Percentiles rank a stretch among this genome's conserved stretches.
Conservation (phyloP, 2,888 invertebrate species). For the Chironomus riparius region DNA sequence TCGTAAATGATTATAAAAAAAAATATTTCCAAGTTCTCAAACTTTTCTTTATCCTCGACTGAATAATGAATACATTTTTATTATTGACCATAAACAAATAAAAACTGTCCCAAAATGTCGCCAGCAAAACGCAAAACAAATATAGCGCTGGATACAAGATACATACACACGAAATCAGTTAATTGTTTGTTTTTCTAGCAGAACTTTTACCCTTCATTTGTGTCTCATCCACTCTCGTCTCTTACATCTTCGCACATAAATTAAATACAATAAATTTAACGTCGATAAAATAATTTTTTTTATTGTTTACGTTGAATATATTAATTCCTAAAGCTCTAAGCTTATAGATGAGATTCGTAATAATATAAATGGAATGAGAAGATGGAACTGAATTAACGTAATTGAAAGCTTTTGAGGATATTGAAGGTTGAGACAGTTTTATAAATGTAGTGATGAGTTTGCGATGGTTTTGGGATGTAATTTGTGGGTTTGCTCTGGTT, state of each 20-base stretch:
- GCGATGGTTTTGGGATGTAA: no score
- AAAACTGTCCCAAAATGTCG: conserved; percentile 12
- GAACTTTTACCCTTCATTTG: neutral
- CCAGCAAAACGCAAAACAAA: neutral
- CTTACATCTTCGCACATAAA: neutral
- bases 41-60: no score
- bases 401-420: neutral
- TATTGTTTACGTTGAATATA: conserved; percentile 11
- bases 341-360: no score
- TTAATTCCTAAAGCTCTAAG: neutral
- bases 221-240: neutral
- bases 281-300: conserved; percentile 10
- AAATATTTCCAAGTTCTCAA: no score
- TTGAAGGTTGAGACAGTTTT: no score
- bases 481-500: no score
- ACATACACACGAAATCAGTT: neutral
- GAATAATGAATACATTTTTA: neutral
- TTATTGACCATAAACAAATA: conserved; percentile 6
- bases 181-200: conserved; percentile 11
- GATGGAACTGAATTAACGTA: neutral
- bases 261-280: conserved; percentile 7
- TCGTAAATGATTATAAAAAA: no score
- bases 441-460: no score
- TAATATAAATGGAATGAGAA: neutral
- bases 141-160: neutral